Evolutionary conservation across 2,113 vertebrate genomes (phyloP), one percentile per base, ranked within the genome.

Genomic region (Cinclus cinclus): DNA sequence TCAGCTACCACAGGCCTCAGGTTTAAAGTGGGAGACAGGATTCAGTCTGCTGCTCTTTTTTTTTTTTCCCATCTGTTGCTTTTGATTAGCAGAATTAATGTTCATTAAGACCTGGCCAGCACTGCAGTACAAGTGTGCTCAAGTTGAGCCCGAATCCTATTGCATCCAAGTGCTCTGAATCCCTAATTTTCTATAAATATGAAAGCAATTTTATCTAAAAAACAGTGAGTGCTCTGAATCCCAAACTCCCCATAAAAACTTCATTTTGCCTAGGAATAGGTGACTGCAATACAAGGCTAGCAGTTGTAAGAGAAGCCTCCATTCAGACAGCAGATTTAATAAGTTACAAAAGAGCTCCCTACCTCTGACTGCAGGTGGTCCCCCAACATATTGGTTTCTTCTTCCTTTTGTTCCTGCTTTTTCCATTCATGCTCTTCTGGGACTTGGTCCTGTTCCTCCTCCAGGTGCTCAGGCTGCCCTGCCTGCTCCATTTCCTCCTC

Each of bases 401-500:
- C 97, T 46, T 98, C 98, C 22, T 87, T 92, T 7, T 86, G 94
- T 8, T 98, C 98, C 73, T 96, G 97, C 11, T 98, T 97, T 82
- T 95, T 96, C 97, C 98, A 98, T 25, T 96, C 97, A 3, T 97
- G 98, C 44, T 98, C 98, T 56, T 98, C 98, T 13, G 98, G 98
- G 4, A 92, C 97, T 21, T 98, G 98, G 33, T 99, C 99, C 1
- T 99, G 98, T 1, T 98, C 99, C 83, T 99, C 98, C 50, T 98
- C 98, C 74, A 99, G 98, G 65, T 78, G 98, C 86, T 99, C 98
- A 0, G 98, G 98, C 86, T 97, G 98, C 81, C 98, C 98, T 1
- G 98, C 99, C 97, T 99, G 98, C 97, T 99, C 99, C 98, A 98
- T 99, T 35, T 97, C 98, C 87, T 98, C 98, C 95, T 99, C 98